Conservation (phyloP, 2,888 invertebrate species). For the Antheraea assamensis region DNA sequence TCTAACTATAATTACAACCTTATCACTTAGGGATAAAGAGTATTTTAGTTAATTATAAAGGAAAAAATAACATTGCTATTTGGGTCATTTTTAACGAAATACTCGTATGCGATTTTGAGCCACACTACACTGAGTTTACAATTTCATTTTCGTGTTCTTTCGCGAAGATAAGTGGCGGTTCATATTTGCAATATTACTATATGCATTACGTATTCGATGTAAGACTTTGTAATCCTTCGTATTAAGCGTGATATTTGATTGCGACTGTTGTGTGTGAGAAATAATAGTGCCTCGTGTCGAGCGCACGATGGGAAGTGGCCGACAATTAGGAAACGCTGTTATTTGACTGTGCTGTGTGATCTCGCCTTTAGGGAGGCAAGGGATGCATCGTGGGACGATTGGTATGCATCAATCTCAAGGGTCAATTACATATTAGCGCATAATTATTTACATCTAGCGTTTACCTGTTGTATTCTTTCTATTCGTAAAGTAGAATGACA, state of each 20-base stretch:
- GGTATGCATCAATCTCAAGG: slow-evolving; percentile 22
- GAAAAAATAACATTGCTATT: slow-evolving; percentile 21
- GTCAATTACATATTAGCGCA: slow-evolving; percentile 3
- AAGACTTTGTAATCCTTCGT: not conserved
- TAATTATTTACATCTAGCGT: slow-evolving; percentile 2
- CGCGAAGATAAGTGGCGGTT: slow-evolving; percentile 16
- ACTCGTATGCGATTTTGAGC: slow-evolving; percentile 28
- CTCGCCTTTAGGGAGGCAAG: slow-evolving; percentile 42
- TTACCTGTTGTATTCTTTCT: not conserved
- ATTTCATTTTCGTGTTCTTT: slow-evolving; percentile 29
- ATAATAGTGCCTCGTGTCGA: slow-evolving; percentile 70
- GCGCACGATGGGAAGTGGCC: slow-evolving; percentile 68
- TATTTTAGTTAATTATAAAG: slow-evolving; percentile 15
- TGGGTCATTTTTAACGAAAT: slow-evolving; percentile 24
- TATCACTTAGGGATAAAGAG: slow-evolving; percentile 29
- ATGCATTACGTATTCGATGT: slow-evolving; percentile 24
- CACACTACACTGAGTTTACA: slow-evolving; percentile 27
- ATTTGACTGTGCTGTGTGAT: slow-evolving; percentile 62
- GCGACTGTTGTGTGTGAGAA: slow-evolving; percentile 32
- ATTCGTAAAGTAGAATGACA: not conserved
- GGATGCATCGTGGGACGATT: slow-evolving; percentile 48
- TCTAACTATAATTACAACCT: slow-evolving; percentile 30
- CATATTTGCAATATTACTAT: not conserved
- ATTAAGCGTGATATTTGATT: slow-evolving; percentile 34
- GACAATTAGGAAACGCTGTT: slow-evolving; percentile 77